Conservation (phyloP, 2,113 vertebrate species). For the Catagonus wagneri region DNA sequence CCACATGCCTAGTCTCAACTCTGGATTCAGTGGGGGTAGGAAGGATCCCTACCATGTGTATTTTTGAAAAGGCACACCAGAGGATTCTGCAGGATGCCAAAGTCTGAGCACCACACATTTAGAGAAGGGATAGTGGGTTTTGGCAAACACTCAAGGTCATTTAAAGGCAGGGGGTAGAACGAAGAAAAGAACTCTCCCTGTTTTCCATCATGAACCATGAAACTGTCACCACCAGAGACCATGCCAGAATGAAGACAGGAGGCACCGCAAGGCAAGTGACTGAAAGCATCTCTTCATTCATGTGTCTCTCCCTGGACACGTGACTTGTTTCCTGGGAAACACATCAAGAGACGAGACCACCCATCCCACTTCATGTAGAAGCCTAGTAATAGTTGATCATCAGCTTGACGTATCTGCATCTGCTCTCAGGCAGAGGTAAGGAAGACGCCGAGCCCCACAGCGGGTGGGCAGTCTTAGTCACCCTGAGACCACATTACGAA, state of each 20-base stretch:
- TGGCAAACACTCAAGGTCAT: background rate
- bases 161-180: background rate
- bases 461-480: background rate
- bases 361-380: background rate
- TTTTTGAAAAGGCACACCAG: background rate
- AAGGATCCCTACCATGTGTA: background rate
- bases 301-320: background rate
- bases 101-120: background rate
- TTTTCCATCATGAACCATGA: background rate
- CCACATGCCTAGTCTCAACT: background rate
- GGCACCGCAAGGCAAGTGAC: background rate
- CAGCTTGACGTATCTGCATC: background rate
- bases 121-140: background rate
- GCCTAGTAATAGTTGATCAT: background rate
- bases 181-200: background rate
- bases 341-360: background rate
- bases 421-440: background rate
- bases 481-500: background rate
- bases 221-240: background rate
- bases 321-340: conserved; percentile 45
- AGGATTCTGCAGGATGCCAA: background rate
- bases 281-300: background rate
- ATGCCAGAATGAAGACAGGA: background rate
- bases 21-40: background rate
- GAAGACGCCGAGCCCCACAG: background rate